Base-by-base conservation (phyloP, 1,140 invertebrate genomes). In the Proales similis region DNA sequence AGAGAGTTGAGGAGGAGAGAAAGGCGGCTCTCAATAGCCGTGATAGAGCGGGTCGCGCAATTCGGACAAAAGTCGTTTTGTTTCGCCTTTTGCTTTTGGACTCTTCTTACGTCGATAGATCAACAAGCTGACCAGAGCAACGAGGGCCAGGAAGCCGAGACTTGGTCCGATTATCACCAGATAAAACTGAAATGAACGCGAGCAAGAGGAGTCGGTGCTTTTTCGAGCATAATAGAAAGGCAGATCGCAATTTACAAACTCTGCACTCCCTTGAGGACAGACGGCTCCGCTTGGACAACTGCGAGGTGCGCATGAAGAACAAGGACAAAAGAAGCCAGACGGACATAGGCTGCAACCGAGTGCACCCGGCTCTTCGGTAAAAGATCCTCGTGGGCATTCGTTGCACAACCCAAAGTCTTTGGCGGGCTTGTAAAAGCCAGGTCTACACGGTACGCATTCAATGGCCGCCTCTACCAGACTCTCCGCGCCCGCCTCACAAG, bases 271-370 rank as follows among this genome's bases (percentile, higher is more conserved):
- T 49, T 20, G 17, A 14, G 60, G 60, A 12, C 60, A 63, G 17
- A 63, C 36, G 14, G 60, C 29, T 22, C 27, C 11, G 26, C 39
- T n/a, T 1, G 60, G 60, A 51, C 60, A 63, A 7, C 27, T 5
- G 11, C 38, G 27, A 22, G 60, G 60, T 19, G 43, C 14, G 19
- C 43, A 47, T 17, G 27, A 39, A n/a, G 60, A 22, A n/a, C 60
- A 51, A 19, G 60, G 46, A 63, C 60, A 63, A 22, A 32, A 63
- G 5, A 48, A 63, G 19, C 60, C 60, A 29, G 11, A 42, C 0
- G 60, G 60, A 14, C 60, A 63, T 27, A 51, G 39, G 27, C 36
- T 29, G 20, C 60, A 63, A 39, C 19, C 17, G 17, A 39, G 36
- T 2, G 60, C 43, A 11, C 60, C 60, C 0, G 43, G 43, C 14